Conservation (phyloP, 2,113 vertebrate genomes). For the Ariopsis seemanni region DNA sequence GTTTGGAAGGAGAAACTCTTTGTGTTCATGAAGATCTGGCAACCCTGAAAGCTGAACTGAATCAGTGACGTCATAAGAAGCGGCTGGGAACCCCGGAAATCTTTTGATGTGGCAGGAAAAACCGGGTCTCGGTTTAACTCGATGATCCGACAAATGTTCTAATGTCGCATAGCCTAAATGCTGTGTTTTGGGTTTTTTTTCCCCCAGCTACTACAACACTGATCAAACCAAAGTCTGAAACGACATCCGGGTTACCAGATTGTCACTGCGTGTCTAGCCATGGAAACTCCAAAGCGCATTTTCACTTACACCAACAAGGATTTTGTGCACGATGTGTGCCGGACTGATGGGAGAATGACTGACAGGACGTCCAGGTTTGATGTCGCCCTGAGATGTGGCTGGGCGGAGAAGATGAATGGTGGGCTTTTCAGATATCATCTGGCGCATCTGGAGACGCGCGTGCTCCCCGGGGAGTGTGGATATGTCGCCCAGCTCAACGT, state of each 20-base stretch:
- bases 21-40: neutral
- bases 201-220: neutral
- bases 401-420: constrained; percentile 77
- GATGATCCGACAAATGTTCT: neutral
- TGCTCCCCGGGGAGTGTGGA: constrained; percentile 73
- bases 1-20: neutral
- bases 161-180: neutral
- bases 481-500: constrained; percentile 86
- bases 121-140: neutral
- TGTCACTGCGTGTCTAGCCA: constrained; percentile 9
- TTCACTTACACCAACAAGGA: constrained; percentile 77
- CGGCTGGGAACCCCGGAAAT: neutral
- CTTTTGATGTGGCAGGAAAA: neutral
- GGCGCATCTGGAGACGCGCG: constrained; percentile 73
- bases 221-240: neutral
- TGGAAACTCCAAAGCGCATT: constrained; percentile 42
- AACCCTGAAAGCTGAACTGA: neutral
- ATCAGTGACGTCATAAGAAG: neutral
- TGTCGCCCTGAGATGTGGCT: constrained; percentile 66
- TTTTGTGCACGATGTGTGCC: constrained; percentile 57
- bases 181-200: neutral
- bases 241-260: neutral
- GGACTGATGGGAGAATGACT: neutral
- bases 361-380: constrained; percentile 74
- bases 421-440: constrained; percentile 85